These are phyloP conservation scores for Ornithorhynchus anatinus DNA, from an alignment of 2,113 vertebrate genomes.

Conservation along the genomic window DNA sequence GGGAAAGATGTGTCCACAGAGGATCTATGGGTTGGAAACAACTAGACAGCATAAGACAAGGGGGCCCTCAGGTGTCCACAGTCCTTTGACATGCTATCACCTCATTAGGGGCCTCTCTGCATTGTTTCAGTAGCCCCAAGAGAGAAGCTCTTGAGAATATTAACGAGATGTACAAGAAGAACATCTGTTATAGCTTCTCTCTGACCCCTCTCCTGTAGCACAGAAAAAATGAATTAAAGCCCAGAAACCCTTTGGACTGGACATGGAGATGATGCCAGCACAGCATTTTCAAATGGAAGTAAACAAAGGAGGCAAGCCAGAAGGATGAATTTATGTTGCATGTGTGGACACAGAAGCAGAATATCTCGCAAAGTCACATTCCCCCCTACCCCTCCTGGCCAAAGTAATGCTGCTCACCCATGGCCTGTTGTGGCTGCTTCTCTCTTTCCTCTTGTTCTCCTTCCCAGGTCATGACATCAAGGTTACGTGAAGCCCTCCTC, in stretches of 20 bases:
- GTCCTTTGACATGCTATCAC: background rate
- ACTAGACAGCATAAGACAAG: background rate
- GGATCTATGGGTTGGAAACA: no score
- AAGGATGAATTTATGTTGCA: no score
- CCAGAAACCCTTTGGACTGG: conserved; percentile 14
- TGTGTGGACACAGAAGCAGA: background rate
- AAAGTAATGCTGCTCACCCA: no score
- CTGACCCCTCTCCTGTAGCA: background rate
- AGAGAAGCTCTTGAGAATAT: background rate
- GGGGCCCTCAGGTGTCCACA: background rate
- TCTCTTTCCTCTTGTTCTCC: no score
- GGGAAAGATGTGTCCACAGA: no score
- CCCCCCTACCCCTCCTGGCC: background rate
- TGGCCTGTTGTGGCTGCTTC: no score
- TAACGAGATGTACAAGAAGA: background rate
- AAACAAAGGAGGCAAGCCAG: conserved; percentile 2
- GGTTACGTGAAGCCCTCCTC: no score
- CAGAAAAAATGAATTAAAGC: conserved; percentile 10
- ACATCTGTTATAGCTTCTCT: conserved; percentile 14
- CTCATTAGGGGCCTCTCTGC: background rate
- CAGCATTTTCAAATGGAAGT: background rate
- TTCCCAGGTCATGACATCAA: no score
- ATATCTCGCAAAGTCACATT: background rate
- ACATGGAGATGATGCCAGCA: conserved; percentile 10
- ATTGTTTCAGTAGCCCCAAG: background rate